These are phyloP conservation scores for Cosmorhoe ocellata DNA, from an alignment of 2,888 invertebrate species.

Conservation along the genomic window DNA sequence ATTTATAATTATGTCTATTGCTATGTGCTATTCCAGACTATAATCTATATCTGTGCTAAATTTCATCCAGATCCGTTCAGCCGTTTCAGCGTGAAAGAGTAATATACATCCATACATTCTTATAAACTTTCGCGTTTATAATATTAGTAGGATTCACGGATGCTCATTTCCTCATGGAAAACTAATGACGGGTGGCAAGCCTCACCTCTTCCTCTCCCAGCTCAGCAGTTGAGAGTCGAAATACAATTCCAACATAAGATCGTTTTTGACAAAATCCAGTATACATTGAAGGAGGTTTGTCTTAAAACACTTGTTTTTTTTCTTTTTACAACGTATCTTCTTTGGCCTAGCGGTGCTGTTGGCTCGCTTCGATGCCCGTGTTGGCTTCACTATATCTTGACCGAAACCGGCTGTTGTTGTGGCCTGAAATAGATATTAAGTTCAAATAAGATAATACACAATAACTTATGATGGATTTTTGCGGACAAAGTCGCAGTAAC, in stretches of 20 bases:
- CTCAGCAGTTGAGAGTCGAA: constrained; percentile 45
- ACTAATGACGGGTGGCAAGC: not conserved
- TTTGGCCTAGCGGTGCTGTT: not conserved
- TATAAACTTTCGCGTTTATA: too few species aligned
- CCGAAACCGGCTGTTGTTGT: constrained; percentile 9
- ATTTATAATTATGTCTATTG: too few species aligned
- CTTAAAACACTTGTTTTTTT: constrained; percentile 31
- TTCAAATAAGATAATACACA: too few species aligned
- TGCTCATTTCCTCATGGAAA: too few species aligned
- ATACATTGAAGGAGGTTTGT: constrained; percentile 47
- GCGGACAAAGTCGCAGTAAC: too few species aligned
- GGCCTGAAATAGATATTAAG: constrained; percentile 1
- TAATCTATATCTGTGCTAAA: too few species aligned
- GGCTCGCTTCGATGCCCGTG: not conserved
- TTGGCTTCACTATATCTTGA: not conserved
- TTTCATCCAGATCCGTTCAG: too few species aligned
- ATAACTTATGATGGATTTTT: too few species aligned
- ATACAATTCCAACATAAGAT: constrained; percentile 44
- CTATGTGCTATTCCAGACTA: too few species aligned
- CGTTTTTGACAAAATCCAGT: constrained; percentile 56
- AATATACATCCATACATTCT: too few species aligned
- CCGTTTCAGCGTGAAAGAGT: too few species aligned
- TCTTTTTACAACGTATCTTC: not conserved
- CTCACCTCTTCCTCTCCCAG: constrained; percentile 46
- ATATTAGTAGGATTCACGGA: too few species aligned